Evolutionary conservation across 2,113 vertebrate genomes (phyloP).

Genomic region (Xenopus tropicalis): UCB_Xtro_10.0 CM004445.2:35970001-35970500

Average conservation of each 20-base stretch:
- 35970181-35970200: constrained; percentile 63
- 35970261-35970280: constrained; percentile 75
- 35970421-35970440: constrained; percentile 57
- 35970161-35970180: constrained; percentile 54
- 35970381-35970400: constrained; percentile 75
- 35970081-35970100: constrained; percentile 78
- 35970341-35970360: constrained; percentile 60
- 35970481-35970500: constrained; percentile 80
- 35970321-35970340: constrained; percentile 64
- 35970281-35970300: constrained; percentile 86
- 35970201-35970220: constrained; percentile 57
- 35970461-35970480: constrained; percentile 74
- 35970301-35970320: constrained; percentile 68
- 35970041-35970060: constrained; percentile 73
- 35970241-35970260: constrained; percentile 80
- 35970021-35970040: constrained; percentile 72
- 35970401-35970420: constrained; percentile 59
- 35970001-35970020: constrained; percentile 97
- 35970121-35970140: constrained; percentile 66
- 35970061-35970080: constrained; percentile 71
- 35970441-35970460: constrained; percentile 73
- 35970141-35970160: constrained; percentile 66
- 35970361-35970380: constrained; percentile 64
- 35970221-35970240: constrained; percentile 61
- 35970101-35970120: constrained; percentile 76